Conservation (phyloP, 2,797 vertebrate species). For the Synaphobranchus kaupii region DNA sequence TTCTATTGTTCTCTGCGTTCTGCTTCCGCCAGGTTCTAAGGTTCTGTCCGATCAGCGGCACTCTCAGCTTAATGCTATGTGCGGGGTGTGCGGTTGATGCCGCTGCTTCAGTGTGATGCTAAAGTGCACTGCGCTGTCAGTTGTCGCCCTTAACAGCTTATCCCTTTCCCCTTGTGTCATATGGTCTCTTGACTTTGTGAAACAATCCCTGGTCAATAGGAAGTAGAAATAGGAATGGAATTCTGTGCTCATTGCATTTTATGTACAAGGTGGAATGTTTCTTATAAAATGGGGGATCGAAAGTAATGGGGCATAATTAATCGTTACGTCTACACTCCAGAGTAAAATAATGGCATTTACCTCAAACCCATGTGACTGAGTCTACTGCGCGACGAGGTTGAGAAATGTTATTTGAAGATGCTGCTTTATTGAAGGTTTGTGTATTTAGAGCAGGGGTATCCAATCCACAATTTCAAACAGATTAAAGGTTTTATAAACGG, state of each 20-base stretch:
- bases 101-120: not conserved
- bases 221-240: not conserved
- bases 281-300: not conserved
- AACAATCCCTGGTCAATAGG: not conserved
- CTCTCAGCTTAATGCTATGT: not conserved
- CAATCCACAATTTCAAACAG: too few relatives aligned
- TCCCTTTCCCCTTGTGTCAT: not conserved
- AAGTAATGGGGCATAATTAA: not conserved
- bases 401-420: too few relatives aligned
- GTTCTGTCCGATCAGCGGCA: not conserved
- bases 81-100: conserved; percentile 28
- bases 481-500: too few relatives aligned
- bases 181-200: not conserved
- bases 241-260: not conserved
- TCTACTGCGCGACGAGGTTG: too few relatives aligned
- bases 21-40: not conserved
- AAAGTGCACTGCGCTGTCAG: not conserved
- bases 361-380: not conserved
- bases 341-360: not conserved
- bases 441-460: too few relatives aligned
- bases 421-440: too few relatives aligned
- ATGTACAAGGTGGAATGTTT: not conserved
- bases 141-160: conserved; percentile 4
- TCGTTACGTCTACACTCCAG: not conserved
- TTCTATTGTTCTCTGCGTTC: not conserved